Evolutionary conservation across 2,113 vertebrate genomes (phyloP).

Genomic region (Carassius auratus): DNA sequence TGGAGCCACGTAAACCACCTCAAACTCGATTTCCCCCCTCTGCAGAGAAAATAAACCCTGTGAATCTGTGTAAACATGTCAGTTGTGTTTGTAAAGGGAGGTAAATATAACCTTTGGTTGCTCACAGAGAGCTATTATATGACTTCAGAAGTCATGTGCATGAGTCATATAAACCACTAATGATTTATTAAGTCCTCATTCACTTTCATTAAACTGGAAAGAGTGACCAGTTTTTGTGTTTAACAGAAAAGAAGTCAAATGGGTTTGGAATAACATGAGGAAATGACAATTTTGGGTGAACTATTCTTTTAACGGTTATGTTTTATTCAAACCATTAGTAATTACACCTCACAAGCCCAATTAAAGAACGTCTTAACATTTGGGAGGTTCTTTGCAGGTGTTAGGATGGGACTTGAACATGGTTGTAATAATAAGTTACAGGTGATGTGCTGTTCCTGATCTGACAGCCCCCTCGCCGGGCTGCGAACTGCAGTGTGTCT

Average conservation of each 20-base stretch:
- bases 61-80: not conserved
- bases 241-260: not conserved
- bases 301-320: not conserved
- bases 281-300: not conserved
- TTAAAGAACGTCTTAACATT: not conserved
- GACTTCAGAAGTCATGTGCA: not conserved
- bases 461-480: not conserved
- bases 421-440: slow-evolving; percentile 3
- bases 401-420: not conserved
- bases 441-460: not conserved
- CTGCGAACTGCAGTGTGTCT: not conserved
- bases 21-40: slow-evolving; percentile 97
- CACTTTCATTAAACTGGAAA: not conserved
- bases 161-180: not conserved
- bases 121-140: not conserved
- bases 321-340: not conserved
- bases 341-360: not conserved
- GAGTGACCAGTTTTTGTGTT: not conserved
- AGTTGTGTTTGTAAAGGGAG: not conserved
- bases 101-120: not conserved
- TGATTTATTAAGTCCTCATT: not conserved
- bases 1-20: slow-evolving; percentile 97
- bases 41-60: slow-evolving; percentile 60
- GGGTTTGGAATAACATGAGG: not conserved
- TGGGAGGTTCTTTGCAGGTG: not conserved